Conservation (phyloP, 2,113 vertebrate genomes). For the Delphinus delphis region DNA sequence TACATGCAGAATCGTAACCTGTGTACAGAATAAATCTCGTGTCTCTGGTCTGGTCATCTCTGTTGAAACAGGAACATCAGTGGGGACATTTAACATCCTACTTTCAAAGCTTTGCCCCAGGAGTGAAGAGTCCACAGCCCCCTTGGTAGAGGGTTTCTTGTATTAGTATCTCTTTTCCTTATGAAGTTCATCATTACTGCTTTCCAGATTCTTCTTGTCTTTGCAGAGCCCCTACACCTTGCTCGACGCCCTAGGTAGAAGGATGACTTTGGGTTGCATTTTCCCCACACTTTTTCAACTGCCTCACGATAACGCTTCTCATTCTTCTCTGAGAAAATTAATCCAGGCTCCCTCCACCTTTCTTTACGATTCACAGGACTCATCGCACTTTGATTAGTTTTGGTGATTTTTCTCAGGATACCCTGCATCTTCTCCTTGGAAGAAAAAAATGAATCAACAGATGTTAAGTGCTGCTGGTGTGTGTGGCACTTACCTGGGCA, state of each 20-base stretch:
- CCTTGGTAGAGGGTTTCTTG: not conserved
- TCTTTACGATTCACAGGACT: not conserved
- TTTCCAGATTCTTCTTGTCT: not conserved
- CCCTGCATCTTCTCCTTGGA: not conserved
- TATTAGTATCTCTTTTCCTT: not conserved
- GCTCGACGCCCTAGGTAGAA: not conserved
- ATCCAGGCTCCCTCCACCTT: not conserved
- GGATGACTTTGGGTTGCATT: not conserved
- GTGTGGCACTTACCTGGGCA: not conserved
- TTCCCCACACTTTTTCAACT: not conserved
- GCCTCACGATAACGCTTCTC: not conserved
- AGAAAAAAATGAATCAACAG: not conserved
- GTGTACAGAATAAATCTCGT: not conserved
- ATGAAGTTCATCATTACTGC: not conserved
- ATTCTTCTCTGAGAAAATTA: not conserved
- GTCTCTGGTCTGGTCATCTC: not conserved
- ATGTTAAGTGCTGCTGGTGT: not conserved
- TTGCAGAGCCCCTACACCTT: not conserved
- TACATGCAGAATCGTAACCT: not conserved
- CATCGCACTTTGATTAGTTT: not conserved
- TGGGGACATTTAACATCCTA: not conserved
- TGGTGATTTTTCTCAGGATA: not conserved
- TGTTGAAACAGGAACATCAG: not conserved
- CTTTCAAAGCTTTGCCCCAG: not conserved
- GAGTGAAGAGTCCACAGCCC: not conserved